Conservation (phyloP, 2,797 vertebrate species). For the Microcaecilia unicolor region DNA sequence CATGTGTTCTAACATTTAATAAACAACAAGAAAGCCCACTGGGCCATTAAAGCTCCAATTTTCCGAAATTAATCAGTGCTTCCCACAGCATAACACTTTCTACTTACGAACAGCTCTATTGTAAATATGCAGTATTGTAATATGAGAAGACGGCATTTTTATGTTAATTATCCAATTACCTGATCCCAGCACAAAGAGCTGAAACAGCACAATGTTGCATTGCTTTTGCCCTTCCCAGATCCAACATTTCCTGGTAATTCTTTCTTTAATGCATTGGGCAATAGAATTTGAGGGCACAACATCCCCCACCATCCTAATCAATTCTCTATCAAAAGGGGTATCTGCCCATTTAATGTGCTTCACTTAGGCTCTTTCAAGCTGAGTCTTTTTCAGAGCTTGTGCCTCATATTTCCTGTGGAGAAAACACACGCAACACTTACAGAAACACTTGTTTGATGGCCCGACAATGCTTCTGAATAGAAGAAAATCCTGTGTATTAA, state of each 20-base stretch:
- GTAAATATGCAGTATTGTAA: constrained; percentile 37
- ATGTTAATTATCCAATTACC: constrained; percentile 47
- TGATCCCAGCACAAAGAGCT: constrained; percentile 39
- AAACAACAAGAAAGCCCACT: constrained; percentile 29
- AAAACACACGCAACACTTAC: too few species aligned
- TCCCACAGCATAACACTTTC: constrained; percentile 29
- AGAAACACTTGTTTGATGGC: too few species aligned
- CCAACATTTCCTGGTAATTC: constrained; percentile 26
- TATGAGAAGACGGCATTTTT: constrained; percentile 42
- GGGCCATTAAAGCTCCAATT: constrained; percentile 39
- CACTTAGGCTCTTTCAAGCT: too few species aligned
- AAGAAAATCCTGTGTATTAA: too few species aligned
- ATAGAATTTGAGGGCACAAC: too few species aligned
- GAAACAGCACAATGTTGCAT: constrained; percentile 28
- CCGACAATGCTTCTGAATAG: too few species aligned
- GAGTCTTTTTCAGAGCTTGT: too few species aligned
- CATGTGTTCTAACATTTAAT: constrained; percentile 19
- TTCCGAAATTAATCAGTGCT: constrained; percentile 50
- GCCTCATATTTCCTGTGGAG: too few species aligned
- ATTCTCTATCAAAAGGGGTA: too few species aligned
- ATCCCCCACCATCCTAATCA: too few species aligned
- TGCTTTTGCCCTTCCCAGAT: constrained; percentile 21
- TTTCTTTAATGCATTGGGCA: too few species aligned
- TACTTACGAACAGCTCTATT: constrained; percentile 37
- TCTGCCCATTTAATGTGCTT: too few species aligned